Conservation (phyloP, 2,888 invertebrate species). For the Epistrophella euchroma region DNA sequence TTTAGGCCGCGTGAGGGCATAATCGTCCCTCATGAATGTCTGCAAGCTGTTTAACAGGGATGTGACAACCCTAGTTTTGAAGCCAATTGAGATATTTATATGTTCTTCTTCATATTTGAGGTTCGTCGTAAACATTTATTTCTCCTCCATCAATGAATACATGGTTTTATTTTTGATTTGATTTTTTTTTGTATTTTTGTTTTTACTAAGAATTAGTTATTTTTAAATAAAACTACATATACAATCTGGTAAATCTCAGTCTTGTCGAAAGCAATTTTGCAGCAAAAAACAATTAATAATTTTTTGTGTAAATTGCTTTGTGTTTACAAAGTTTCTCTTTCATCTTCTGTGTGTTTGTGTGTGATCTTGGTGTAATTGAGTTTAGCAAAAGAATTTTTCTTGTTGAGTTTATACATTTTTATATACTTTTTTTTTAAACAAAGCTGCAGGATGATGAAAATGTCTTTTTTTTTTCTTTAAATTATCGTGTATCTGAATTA, state of each 20-base stretch:
- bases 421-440: conserved; percentile 36
- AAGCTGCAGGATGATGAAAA: conserved; percentile 72
- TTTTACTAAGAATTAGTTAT: conserved; percentile 58
- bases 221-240: conserved; percentile 71
- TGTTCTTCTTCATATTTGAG: conserved; percentile 57
- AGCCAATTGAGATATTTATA: conserved; percentile 31
- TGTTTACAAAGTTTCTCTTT: conserved; percentile 67
- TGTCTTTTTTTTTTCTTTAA: conserved; percentile 53
- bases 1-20: conserved; percentile 9
- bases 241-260: conserved; percentile 77
- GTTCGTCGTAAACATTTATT: conserved; percentile 23
- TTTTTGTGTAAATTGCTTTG: conserved; percentile 68
- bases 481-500: conserved; percentile 41
- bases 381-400: conserved; percentile 52
- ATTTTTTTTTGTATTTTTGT: conserved; percentile 28
- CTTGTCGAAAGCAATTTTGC: conserved; percentile 76
- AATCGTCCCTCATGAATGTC: conserved; percentile 27
- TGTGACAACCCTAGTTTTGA: not conserved
- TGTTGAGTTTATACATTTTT: conserved; percentile 34
- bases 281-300: conserved; percentile 62
- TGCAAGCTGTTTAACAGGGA: not conserved
- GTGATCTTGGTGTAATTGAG: conserved; percentile 45
- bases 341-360: conserved; percentile 40
- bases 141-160: conserved; percentile 54
- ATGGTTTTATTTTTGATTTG: conserved; percentile 54